Evolutionary conservation across 2,888 invertebrate genomes (phyloP), one percentile per base, ranked within the genome.

Genomic region (Merodon equestris): DNA sequence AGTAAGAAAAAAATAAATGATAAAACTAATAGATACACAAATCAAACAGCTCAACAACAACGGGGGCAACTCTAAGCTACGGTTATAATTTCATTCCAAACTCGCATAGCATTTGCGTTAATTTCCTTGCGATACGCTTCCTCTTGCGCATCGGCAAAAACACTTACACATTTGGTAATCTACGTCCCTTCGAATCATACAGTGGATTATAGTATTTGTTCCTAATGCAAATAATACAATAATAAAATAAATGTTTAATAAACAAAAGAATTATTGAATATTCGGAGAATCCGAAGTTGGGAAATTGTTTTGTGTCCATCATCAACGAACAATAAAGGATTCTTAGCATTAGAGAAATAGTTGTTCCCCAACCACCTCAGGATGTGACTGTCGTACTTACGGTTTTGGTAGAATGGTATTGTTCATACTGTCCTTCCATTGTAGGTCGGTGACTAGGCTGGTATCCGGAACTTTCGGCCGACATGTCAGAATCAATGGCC

Each of bases 361-460:
- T 27, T 27, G 27, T 7, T 4, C 27, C 27, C 27, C 2, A 27
- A 27, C 27, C 27, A 27, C 27, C 7, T 27, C 7, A 27, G 27
- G 7, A 2, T 27, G 27, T 27, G 27, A 27, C 7, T 27, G 27
- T 27, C 7, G 18, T 57, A 92, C 93, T 92, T 89, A 93, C 93
- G 90, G 90, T 83, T 91, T 91, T 82, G 91, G 91, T 83, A 93
- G 92, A 84, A 95, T 94, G 70, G 92, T 91, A 81, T 91, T 90
- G 84, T 93, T 92, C 79, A 91, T 90, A 50, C 93, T 93, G 87
- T 95, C 95, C 82, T 92, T 91, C 96, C 96, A 96, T 85, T 94
- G 93, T 48, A 96, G 91, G 84, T 95, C 92, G 34, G 92, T 91
- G 63, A 96, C 92, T 42, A 94, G 90, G 7, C 90, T 89, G 1